A percentile compares a stretch with the other conserved stretches of the same genome.
phyloP scores from a whole-genome alignment of 2,888 invertebrate genomes.

The Caprella mutica region DNA sequence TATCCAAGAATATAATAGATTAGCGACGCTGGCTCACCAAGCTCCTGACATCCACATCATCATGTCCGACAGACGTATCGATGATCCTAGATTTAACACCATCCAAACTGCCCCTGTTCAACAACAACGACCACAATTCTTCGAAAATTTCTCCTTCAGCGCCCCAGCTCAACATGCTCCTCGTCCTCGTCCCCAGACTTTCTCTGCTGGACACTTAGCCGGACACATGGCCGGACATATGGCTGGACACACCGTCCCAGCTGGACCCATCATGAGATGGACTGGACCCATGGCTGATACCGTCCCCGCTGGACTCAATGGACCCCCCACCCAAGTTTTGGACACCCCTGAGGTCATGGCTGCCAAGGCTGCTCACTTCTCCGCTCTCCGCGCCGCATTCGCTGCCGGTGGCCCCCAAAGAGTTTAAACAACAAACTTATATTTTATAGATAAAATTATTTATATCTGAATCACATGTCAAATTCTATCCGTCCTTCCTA shows the following conservation, averaged over 20 bases:
- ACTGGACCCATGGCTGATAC: slow-evolving; percentile 28
- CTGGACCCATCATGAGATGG: slow-evolving; percentile 16
- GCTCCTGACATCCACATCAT: slow-evolving; percentile 33
- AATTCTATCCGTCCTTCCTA: too few species aligned
- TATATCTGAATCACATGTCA: too few species aligned
- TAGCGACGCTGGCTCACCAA: slow-evolving; percentile 22
- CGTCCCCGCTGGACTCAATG: slow-evolving; percentile 27
- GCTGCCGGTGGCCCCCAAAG: slow-evolving; percentile 6
- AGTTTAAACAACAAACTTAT: too few species aligned
- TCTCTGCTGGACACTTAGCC: slow-evolving; percentile 9
- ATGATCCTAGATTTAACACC: slow-evolving; percentile 2
- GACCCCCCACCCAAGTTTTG: slow-evolving; percentile 16
- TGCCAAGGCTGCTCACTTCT: slow-evolving; percentile 26
- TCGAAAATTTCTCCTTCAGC: slow-evolving; percentile 19
- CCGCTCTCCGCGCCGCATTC: slow-evolving; percentile 3
- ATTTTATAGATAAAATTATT: too few species aligned
- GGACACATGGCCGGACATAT: slow-evolving; percentile 18
- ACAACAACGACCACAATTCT: slow-evolving; percentile 3
- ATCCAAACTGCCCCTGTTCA: background rate
- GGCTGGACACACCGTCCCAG: slow-evolving; percentile 10
- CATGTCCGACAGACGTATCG: slow-evolving; percentile 15
- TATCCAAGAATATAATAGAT: slow-evolving; percentile 29
- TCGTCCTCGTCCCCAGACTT: slow-evolving; percentile 21
- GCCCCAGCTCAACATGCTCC: slow-evolving; percentile 13
- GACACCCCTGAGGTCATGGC: slow-evolving; percentile 28